These are phyloP conservation scores for Leptinotarsa undecemlineata DNA, from an alignment of 1,140 invertebrate genomes.

Conservation along the genomic window DNA sequence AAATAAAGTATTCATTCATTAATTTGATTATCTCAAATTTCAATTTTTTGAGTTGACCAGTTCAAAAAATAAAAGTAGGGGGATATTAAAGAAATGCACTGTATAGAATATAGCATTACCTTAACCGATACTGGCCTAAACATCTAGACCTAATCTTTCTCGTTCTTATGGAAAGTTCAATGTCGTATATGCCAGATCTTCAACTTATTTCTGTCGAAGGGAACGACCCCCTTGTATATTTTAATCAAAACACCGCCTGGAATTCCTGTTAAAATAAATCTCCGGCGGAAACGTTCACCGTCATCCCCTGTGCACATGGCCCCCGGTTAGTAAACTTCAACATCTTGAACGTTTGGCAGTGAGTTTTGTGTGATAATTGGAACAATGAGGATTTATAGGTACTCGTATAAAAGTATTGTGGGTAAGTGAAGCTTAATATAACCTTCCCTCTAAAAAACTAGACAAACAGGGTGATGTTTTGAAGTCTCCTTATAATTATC, in stretches of 20 bases:
- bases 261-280: neutral
- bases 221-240: constrained; percentile 6
- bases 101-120: neutral
- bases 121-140: neutral
- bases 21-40: no score
- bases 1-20: no score
- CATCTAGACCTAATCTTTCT: neutral
- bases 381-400: constrained; percentile 6
- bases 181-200: neutral
- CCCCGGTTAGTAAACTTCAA: neutral
- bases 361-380: neutral
- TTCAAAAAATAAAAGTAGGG: no score
- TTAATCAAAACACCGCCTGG: constrained; percentile 5
- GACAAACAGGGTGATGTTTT: no score
- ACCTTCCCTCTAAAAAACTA: no score
- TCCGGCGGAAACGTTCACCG: neutral
- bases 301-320: constrained; percentile 1
- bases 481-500: no score
- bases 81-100: no score
- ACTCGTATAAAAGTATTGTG: neutral
- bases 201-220: neutral
- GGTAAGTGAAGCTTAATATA: neutral
- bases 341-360: neutral
- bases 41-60: no score
- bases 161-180: neutral